phyloP scores from a whole-genome alignment of 2,888 invertebrate species.

The Homarus gammarus region DNA sequence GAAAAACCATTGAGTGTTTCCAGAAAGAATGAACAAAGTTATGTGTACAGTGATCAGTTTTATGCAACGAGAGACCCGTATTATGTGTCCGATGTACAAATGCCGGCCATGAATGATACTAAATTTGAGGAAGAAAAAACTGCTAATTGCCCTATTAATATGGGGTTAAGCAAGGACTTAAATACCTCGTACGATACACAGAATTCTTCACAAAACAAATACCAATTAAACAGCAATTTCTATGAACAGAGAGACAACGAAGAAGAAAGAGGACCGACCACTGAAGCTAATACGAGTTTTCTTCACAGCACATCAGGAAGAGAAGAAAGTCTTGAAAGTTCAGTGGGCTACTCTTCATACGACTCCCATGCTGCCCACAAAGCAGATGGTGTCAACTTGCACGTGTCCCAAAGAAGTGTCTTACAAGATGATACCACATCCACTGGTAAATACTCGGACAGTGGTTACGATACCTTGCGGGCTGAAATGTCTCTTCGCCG shows the following conservation, averaged over 20 bases:
- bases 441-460: constrained; percentile 78
- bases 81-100: constrained; percentile 74
- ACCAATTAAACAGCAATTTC: constrained; percentile 15
- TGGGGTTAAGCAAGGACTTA: constrained; percentile 8
- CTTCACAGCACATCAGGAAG: constrained; percentile 24
- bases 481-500: constrained; percentile 61
- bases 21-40: constrained; percentile 65
- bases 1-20: constrained; percentile 31
- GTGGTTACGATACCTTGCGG: constrained; percentile 79
- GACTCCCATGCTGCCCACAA: constrained; percentile 59
- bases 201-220: constrained; percentile 38
- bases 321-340: constrained; percentile 46
- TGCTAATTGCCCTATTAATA: constrained; percentile 26
- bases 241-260: constrained; percentile 31
- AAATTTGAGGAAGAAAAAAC: constrained; percentile 60
- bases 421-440: constrained; percentile 77
- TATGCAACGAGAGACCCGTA: constrained; percentile 73
- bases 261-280: constrained; percentile 9
- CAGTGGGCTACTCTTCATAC: constrained; percentile 47
- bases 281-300: constrained; percentile 37
- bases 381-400: constrained; percentile 39
- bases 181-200: constrained; percentile 41
- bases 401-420: constrained; percentile 77
- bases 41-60: constrained; percentile 69
- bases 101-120: constrained; percentile 77